Evolutionary conservation across 2,797 vertebrate species (phyloP).

Genomic region (Cirrhinus mrigala): DNA sequence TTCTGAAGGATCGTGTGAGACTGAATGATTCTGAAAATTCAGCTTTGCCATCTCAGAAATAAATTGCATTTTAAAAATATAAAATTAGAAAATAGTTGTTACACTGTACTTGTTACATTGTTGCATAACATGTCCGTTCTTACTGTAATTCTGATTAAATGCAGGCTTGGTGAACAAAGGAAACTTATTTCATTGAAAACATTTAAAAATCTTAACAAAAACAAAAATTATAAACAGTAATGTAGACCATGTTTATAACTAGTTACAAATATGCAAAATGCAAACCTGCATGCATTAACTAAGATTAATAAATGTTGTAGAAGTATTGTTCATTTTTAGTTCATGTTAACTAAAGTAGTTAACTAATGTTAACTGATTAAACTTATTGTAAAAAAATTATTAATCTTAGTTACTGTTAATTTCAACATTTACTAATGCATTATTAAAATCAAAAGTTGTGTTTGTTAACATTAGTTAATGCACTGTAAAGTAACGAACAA

Average conservation of each 20-base stretch:
- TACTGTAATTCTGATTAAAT: background rate
- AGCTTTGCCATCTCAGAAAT: background rate
- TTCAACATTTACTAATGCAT: too few relatives aligned
- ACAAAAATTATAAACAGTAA: background rate
- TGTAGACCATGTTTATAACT: too few relatives aligned
- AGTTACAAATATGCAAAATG: background rate
- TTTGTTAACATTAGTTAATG: too few relatives aligned
- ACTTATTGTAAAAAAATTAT: too few relatives aligned
- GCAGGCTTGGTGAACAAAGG: background rate
- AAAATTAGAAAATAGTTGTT: background rate
- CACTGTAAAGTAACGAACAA: too few relatives aligned
- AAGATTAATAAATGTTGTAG: too few relatives aligned
- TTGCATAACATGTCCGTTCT: background rate
- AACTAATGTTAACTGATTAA: too few relatives aligned
- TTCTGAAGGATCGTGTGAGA: background rate
- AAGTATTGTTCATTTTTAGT: too few relatives aligned
- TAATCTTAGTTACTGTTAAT: too few relatives aligned
- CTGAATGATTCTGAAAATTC: background rate
- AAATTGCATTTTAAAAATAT: background rate
- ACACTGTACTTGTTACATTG: too few relatives aligned
- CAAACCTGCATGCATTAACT: background rate
- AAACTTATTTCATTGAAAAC: background rate
- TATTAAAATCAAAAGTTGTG: too few relatives aligned
- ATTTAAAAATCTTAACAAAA: background rate
- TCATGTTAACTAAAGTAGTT: too few relatives aligned